A percentile compares a stretch with the other conserved stretches of the same genome.
These are phyloP conservation scores for Henricia sp. DNA, from an alignment of 53 echinoderm and acorn worm genomes.

Conservation along the genomic window DNA sequence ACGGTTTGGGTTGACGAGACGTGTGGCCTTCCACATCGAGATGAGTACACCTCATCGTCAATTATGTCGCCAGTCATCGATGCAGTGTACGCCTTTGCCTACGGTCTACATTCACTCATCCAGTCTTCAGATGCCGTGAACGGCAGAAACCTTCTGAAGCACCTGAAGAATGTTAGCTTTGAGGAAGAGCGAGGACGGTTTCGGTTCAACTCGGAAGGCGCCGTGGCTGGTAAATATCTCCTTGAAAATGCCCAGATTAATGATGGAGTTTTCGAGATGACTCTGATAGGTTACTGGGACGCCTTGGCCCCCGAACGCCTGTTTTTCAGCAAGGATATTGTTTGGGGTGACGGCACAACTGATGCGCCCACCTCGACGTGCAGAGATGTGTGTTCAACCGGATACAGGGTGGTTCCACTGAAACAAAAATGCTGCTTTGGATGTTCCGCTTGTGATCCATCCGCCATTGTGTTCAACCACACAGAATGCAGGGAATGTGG, in stretches of 20 bases:
- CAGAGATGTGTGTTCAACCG: constrained; percentile 65
- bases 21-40: not conserved
- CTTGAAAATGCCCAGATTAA: constrained; percentile 9
- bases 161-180: constrained; percentile 38
- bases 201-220: constrained; percentile 44
- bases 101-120: constrained; percentile 32
- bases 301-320: constrained; percentile 20
- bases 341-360: constrained; percentile 20
- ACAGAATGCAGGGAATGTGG: constrained; percentile 64
- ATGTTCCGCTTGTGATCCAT: constrained; percentile 59
- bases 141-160: constrained; percentile 32
- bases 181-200: constrained; percentile 39
- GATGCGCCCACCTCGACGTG: constrained; percentile 60
- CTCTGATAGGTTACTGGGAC: constrained; percentile 1
- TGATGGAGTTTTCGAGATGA: not conserved
- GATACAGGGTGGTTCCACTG: constrained; percentile 37
- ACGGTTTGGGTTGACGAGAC: constrained; percentile 7
- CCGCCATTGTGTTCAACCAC: constrained; percentile 55
- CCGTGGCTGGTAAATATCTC: constrained; percentile 52
- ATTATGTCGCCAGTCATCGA: constrained; percentile 34
- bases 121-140: not conserved
- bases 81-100: constrained; percentile 57
- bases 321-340: constrained; percentile 18
- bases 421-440: constrained; percentile 80
- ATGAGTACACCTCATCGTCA: not conserved